Base-by-base conservation (phyloP, 2,888 invertebrate species). In the Aphodius granarius region DNA sequence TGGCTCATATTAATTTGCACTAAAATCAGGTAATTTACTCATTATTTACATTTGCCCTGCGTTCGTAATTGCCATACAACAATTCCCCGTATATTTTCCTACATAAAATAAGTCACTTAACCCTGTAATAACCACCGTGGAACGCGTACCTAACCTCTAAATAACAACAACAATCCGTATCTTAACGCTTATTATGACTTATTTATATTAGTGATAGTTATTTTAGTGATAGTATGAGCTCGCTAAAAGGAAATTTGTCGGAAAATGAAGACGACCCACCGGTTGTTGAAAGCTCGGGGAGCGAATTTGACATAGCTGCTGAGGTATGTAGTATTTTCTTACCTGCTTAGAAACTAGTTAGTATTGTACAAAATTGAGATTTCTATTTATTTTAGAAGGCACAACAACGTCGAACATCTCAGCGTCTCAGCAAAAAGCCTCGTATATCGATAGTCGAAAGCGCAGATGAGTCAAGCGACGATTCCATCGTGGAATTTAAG, bases 251-350 rank as follows among this genome's bases (percentile, higher is more conserved):
- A 66, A 80, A 79, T 76, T 81, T 75, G 76, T 86, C 86, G 3
- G 86, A 86, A 79, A 84, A 85, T 73, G 86, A 86, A 78, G 87
- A 87, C 74, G 86, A 86, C 77, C 86, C 86, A 63, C 83, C 84
- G 19, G 83, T 84, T 68, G 86, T 83, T 73, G 84, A 86, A 79
- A 86, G 85, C 76, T 86, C 86, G 6, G 86, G 85, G 6, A 85
- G 85, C 66, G 87, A 87, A 79, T 86, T 85, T 85, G 81, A 81
- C 62, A 79, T 78, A 64, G 74, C 79, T 20, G 78, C 76, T 66
- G 82, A 82, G 79, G 82, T 82, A 80, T 71, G 43, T 43, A 9
- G 0, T 13, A 13, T 43, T 43, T 43, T 6, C 43, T n/a, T n/a
- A n/a, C n/a, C n/a, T n/a, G n/a, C n/a, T n/a, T n/a, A n/a, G n/a